Conservation (phyloP, 64 coral and sea anemone species). For the Astreopora myriophthalma region DNA sequence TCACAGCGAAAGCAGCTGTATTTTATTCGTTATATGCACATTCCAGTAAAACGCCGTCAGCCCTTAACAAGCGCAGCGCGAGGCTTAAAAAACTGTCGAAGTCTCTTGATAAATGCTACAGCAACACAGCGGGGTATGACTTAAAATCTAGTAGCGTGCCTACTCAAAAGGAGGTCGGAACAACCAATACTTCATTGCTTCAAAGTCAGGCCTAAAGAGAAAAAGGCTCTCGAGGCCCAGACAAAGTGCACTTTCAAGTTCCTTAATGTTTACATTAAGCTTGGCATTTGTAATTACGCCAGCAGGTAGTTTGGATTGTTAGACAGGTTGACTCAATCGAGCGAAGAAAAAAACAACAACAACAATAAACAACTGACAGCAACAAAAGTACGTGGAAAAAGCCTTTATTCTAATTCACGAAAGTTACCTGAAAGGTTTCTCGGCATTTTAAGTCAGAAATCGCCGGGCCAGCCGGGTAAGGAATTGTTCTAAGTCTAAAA, state of each 20-base stretch:
- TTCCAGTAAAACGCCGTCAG: conserved; percentile 20
- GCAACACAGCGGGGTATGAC: conserved; percentile 26
- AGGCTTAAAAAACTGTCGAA: not conserved
- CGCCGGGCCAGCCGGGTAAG: not conserved
- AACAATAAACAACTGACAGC: not conserved
- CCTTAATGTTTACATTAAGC: conserved; percentile 27
- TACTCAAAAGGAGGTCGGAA: not conserved
- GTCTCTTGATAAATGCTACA: not conserved
- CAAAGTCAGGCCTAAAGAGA: not conserved
- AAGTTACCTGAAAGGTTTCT: not conserved
- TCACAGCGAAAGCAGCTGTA: not conserved
- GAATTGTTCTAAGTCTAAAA: not conserved
- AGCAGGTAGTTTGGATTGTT: not conserved
- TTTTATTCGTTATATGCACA: not conserved
- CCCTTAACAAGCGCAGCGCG: conserved; percentile 15
- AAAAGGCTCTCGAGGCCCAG: not conserved
- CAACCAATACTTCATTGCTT: conserved; percentile 5
- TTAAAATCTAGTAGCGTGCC: not conserved
- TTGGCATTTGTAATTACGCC: not conserved
- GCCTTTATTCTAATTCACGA: not conserved
- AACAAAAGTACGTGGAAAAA: not conserved
- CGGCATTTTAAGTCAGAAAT: not conserved
- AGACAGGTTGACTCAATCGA: not conserved
- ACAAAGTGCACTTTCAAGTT: not conserved
- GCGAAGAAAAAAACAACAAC: not conserved